phyloP scores from a whole-genome alignment of 2,113 vertebrate genomes.

The Hemicordylus capensis region DNA sequence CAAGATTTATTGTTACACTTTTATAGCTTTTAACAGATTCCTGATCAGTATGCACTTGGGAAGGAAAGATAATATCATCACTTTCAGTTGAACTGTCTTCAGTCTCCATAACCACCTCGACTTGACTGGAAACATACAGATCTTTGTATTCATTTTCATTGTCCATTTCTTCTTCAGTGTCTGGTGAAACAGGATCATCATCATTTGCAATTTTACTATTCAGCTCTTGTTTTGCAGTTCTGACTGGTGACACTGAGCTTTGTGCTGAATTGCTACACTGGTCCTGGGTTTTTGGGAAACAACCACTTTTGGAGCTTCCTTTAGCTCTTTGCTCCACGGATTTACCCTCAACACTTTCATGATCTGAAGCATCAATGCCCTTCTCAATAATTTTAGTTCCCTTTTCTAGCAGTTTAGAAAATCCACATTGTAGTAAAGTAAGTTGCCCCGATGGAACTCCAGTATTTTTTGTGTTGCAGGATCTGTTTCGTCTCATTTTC shows the following conservation, averaged over 20 bases:
- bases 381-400: constrained; percentile 31
- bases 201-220: constrained; percentile 18
- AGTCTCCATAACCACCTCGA: constrained; percentile 49
- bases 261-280: background rate
- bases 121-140: constrained; percentile 35
- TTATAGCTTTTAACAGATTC: constrained; percentile 30
- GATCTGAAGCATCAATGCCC: background rate
- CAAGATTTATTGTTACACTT: constrained; percentile 24
- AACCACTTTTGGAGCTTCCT: background rate
- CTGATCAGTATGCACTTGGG: constrained; percentile 42
- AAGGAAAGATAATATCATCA: constrained; percentile 66
- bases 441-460: constrained; percentile 61
- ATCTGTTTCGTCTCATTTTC: constrained; percentile 49
- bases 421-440: constrained; percentile 84
- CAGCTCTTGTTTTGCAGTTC: constrained; percentile 27
- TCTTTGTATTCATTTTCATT: constrained; percentile 33
- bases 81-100: constrained; percentile 64
- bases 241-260: constrained; percentile 20
- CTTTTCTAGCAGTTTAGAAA: constrained; percentile 83
- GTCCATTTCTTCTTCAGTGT: constrained; percentile 61
- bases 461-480: constrained; percentile 28
- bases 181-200: constrained; percentile 54
- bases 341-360: constrained; percentile 45
- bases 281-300: constrained; percentile 39
- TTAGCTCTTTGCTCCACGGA: constrained; percentile 2